Conservation (phyloP, 2,113 vertebrate genomes). For the Carlito syrichta region DNA sequence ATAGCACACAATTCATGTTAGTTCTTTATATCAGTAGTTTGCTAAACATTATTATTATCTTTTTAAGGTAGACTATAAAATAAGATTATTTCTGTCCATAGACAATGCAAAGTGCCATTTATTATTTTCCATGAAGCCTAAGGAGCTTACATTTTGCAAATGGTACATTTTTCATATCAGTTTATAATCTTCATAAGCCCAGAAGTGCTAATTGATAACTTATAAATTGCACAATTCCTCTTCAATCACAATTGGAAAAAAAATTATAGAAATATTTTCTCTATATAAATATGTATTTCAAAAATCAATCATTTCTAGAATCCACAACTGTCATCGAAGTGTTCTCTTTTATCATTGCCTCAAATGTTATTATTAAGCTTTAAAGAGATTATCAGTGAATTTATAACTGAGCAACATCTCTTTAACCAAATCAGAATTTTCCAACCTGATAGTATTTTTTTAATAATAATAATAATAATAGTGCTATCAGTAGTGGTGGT, state of each 20-base stretch:
- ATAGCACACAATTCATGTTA: neutral
- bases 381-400: neutral
- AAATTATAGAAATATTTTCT: neutral
- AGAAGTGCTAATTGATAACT: neutral
- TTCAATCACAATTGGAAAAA: neutral
- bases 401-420: neutral
- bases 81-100: neutral
- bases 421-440: neutral
- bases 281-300: neutral
- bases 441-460: neutral
- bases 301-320: neutral
- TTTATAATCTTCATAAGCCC: neutral
- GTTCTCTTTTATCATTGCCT: neutral
- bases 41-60: neutral
- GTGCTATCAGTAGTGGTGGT: neutral
- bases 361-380: neutral
- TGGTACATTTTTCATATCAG: neutral
- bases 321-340: neutral
- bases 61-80: neutral
- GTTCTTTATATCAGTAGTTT: neutral
- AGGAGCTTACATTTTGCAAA: neutral
- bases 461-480: neutral
- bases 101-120: neutral
- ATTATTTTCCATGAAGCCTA: neutral
- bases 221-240: neutral